Conservation (phyloP, 1,140 invertebrate genomes). For the Yoshiicerus persimilis region DNA sequence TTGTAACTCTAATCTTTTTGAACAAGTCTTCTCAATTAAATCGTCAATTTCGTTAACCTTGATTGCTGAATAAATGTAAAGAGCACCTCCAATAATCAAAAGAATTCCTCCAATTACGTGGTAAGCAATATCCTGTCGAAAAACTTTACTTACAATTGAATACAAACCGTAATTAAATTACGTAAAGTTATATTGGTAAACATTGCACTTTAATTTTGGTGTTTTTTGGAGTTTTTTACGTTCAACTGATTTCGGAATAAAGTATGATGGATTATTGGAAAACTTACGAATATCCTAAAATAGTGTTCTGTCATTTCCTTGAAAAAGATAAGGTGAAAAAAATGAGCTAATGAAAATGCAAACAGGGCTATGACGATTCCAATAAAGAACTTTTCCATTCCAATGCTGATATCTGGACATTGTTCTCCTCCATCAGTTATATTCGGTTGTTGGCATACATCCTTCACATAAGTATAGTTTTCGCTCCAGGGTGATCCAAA, state of each 20-base stretch:
- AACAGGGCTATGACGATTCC: background rate
- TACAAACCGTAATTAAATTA: no score
- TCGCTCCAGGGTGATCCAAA: background rate
- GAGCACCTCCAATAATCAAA: background rate
- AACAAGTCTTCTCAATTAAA: background rate
- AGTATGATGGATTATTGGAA: background rate
- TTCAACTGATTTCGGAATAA: no score
- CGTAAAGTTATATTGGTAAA: no score
- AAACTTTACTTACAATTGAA: background rate
- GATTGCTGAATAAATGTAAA: background rate
- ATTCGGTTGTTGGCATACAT: background rate
- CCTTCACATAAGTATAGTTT: background rate
- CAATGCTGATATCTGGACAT: background rate
- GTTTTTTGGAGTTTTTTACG: no score
- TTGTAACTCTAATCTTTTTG: background rate
- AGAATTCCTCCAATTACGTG: background rate
- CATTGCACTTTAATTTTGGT: no score
- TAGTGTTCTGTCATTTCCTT: background rate
- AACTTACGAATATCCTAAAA: background rate
- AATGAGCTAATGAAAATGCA: background rate
- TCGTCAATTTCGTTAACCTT: background rate
- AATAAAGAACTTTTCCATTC: background rate
- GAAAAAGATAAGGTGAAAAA: background rate
- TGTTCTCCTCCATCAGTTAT: background rate
- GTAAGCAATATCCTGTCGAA: background rate